Evolutionary conservation across 2,888 invertebrate genomes (phyloP).

Genomic region (Aspidiotus destructor): DNA sequence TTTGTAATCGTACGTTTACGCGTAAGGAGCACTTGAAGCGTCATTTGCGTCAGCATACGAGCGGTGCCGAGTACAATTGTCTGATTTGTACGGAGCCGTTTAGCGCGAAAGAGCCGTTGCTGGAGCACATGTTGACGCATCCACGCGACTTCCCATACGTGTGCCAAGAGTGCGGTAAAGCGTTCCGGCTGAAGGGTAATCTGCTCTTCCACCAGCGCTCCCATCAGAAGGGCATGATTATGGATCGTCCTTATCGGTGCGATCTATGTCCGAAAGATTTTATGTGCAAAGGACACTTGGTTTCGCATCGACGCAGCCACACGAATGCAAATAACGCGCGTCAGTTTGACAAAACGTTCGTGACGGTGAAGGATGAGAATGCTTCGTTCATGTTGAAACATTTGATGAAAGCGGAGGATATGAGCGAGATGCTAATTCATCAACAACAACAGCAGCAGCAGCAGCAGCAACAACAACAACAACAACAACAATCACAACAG

Average conservation of each 20-base stretch:
- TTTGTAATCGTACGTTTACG: slow-evolving; percentile 75
- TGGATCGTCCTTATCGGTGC: slow-evolving; percentile 61
- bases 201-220: slow-evolving; percentile 77
- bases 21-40: slow-evolving; percentile 71
- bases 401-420: slow-evolving; percentile 39
- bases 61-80: slow-evolving; percentile 66
- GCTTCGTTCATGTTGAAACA: slow-evolving; percentile 39
- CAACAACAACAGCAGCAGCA: slow-evolving; percentile 22
- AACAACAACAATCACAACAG: slow-evolving; percentile 32
- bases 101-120: slow-evolving; percentile 62
- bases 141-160: slow-evolving; percentile 71
- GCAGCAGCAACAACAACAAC: slow-evolving; percentile 26
- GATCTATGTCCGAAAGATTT: slow-evolving; percentile 78
- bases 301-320: slow-evolving; percentile 71
- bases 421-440: slow-evolving; percentile 35
- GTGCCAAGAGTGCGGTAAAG: slow-evolving; percentile 45
- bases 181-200: slow-evolving; percentile 40
- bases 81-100: slow-evolving; percentile 65
- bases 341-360: slow-evolving; percentile 37
- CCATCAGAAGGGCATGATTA: slow-evolving; percentile 64
- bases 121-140: slow-evolving; percentile 67
- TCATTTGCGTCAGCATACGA: slow-evolving; percentile 54
- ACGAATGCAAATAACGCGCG: slow-evolving; percentile 41
- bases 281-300: slow-evolving; percentile 78
- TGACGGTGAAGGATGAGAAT: slow-evolving; percentile 34